Evolutionary conservation across 2,888 invertebrate genomes (phyloP), one percentile per base, ranked within the genome.

Genomic region (Acrobasis repandana): DNA sequence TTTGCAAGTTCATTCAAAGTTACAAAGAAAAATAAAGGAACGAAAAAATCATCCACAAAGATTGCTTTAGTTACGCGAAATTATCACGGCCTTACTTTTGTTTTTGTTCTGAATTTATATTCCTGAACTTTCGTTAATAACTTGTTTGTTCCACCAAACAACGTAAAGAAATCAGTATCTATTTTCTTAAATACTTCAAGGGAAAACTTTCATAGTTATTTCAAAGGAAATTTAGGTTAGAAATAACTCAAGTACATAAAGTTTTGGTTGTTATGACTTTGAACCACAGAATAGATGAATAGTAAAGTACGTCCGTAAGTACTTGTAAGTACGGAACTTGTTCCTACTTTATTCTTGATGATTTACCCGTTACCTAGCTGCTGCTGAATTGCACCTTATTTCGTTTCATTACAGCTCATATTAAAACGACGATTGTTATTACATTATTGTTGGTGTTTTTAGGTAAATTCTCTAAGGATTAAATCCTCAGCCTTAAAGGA

Each of bases 81-180:
- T 43, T n/a, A 43, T n/a, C 43, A 43, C 5, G 11, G 3, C 9
- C 10, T n/a, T 1, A n/a, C 43, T 5, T 43, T 43, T 43, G 43
- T 43, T 43, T 43, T 10, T 14, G n/a, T 43, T 43, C 11, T 43
- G 43, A 43, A 14, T 14, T 43, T 43, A 36, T 52, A 15, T 9
- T 36, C 36, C 16, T 16, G 36, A 52, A 52, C 16, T 52, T 52
- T n/a, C 33, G 43, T 11, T 43, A 43, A 43, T 34, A 34, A 52
- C 15, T 18, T 52, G 34, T 36, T 36, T 52, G 52, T 52, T 36
- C 16, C 52, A 52, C 15, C 52, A 36, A 52, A 52, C 34, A 52
- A 34, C n/a, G 6, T 15, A 34, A 51, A 34, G 16, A 34, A 34
- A 16, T 16, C 52, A 34, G 36, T 28, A 28, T 28, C 36, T 36